Conservation (phyloP, 2,113 vertebrate species). For the Balaeniceps rex region DNA sequence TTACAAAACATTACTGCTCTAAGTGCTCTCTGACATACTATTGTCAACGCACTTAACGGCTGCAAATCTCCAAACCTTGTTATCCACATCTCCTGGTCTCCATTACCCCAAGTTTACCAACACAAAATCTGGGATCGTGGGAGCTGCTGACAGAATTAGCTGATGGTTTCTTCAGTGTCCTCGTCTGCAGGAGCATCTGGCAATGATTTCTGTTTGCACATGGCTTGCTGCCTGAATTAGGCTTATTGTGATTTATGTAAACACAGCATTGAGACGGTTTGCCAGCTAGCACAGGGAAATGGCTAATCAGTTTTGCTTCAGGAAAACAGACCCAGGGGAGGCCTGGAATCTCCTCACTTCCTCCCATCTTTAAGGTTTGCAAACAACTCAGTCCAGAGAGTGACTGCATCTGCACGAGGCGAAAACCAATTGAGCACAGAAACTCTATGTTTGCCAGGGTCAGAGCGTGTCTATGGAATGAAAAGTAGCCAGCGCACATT, state of each 20-base stretch:
- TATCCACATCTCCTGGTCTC: not conserved
- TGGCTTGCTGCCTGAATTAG: not conserved
- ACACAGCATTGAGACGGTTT: not conserved
- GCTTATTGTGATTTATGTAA: slow-evolving; percentile 38
- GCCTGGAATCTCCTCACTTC: not conserved
- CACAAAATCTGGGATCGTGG: not conserved
- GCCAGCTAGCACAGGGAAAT: not conserved
- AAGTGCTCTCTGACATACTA: not conserved
- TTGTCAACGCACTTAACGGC: not conserved
- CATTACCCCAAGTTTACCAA: not conserved
- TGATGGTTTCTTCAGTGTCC: not conserved
- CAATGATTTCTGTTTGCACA: not conserved
- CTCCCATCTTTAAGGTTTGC: not conserved
- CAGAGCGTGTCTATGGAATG: not conserved
- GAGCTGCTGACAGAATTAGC: not conserved
- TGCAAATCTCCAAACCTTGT: not conserved
- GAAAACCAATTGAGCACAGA: not conserved
- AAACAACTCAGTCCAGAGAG: not conserved
- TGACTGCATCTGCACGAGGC: not conserved
- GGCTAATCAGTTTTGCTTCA: not conserved
- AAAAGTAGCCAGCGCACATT: not conserved
- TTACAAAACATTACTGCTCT: not conserved
- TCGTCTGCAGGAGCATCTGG: not conserved
- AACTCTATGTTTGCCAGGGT: not conserved
- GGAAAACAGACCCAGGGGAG: not conserved